A percentile compares a stretch with the other conserved stretches of the same genome.
phyloP scores from a whole-genome alignment of 2,797 vertebrate genomes.

The Sebastes reedi region DNA sequence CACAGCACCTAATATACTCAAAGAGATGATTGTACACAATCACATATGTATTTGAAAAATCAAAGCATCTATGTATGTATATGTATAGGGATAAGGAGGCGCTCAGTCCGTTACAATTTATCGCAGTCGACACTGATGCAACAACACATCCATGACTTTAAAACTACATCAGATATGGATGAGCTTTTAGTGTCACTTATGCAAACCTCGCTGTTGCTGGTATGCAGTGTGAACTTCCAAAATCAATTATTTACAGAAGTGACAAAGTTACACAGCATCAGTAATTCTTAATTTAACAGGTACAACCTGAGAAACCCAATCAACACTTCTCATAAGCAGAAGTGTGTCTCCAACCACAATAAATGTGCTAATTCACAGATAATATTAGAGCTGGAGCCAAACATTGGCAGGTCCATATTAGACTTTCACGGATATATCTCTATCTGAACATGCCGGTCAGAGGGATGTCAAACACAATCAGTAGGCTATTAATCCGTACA shows the following conservation, averaged over 20 bases:
- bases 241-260: neutral
- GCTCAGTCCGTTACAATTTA: too few relatives aligned
- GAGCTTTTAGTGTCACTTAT: neutral
- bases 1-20: too few relatives aligned
- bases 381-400: neutral
- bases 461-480: neutral
- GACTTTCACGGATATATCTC: neutral
- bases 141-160: neutral
- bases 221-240: neutral
- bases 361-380: neutral
- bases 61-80: too few relatives aligned
- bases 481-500: neutral
- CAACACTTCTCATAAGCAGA: neutral
- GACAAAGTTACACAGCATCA: neutral
- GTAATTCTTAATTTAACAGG: neutral
- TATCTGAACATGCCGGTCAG: neutral
- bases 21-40: too few relatives aligned
- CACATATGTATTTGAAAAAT: too few relatives aligned
- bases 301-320: slow-evolving; percentile 2
- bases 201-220: neutral
- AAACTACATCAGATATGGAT: accelerated
- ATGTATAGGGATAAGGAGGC: too few relatives aligned
- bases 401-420: neutral
- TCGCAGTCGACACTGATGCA: too few relatives aligned
- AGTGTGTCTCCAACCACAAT: neutral